Base-by-base conservation (phyloP, 2,888 invertebrate genomes). In the Strigamia maritima region DNA sequence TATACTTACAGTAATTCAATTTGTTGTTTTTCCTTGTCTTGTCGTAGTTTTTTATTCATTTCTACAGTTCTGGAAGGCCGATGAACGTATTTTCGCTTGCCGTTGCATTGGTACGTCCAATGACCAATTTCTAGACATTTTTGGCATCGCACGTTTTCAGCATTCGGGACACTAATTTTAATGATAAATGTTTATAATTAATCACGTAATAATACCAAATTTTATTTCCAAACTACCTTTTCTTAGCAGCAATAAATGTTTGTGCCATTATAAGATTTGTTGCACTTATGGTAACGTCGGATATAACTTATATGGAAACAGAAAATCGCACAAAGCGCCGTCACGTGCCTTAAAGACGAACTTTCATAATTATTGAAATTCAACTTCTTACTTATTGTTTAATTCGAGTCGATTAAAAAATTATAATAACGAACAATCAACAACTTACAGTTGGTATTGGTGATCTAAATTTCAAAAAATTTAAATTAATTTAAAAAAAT, bases 81-180 rank as follows among this genome's bases (percentile, higher is more conserved):
- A 83, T 94, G 91, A 4, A 95, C 88, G 86, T 92, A 93, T 87
- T 97, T 97, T 81, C 96, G 89, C 86, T 96, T 95, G 16, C 93
- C 93, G 82, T 91, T 94, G 85, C 97, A 97, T 86, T 96, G 94
- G 84, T 94, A 97, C 80, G 95, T 95, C 95, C 95, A 97, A 85
- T 97, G 97, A 0, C 97, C 97, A 84, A 91, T 91, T 86, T 95
- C 93, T 76, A 96, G 87, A 85, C 97, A 97, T 87, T 96, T 97
- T 86, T 97, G 97, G 85, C 97, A 97, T 28, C 93, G 90, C 80
- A 93, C 90, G 76, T 80, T 82, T 78, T 83, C 83, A 4, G 82
- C 80, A 6, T 81, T 80, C n/a, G 82, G 81, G 54, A 44, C 81
- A 38, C 79, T 79, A n/a, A n/a, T 8, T 35, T 35, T 35, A 77